Percentiles rank a stretch among this genome's conserved stretches.
phyloP scores from a whole-genome alignment of 2,113 vertebrate species.

The Chamaea fasciata region DNA sequence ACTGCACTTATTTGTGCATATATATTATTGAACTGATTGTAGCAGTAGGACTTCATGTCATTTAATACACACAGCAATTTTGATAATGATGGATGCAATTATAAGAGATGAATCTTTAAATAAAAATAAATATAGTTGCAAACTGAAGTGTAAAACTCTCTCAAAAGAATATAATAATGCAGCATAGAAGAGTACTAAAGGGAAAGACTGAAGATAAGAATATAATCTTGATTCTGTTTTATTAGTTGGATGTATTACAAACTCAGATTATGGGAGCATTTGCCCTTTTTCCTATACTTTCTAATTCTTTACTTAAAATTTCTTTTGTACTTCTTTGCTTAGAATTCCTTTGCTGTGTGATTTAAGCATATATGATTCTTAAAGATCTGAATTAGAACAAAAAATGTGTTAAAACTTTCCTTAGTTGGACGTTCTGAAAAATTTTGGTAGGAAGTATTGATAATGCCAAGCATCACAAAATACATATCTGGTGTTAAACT shows the following conservation, averaged over 20 bases:
- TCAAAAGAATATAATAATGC: background rate
- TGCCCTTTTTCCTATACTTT: background rate
- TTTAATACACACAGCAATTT: background rate
- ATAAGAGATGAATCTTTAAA: background rate
- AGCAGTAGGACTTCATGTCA: background rate
- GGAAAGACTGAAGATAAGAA: background rate
- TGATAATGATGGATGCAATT: background rate
- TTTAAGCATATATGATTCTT: background rate
- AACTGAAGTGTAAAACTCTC: background rate
- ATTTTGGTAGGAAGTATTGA: background rate
- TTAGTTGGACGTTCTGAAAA: background rate
- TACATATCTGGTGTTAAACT: background rate
- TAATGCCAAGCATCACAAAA: background rate
- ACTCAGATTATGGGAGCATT: background rate
- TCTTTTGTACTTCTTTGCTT: background rate
- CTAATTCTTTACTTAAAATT: background rate
- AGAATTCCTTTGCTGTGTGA: background rate
- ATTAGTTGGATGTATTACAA: background rate
- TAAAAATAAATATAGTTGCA: background rate
- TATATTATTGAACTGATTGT: background rate
- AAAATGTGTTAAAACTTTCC: background rate
- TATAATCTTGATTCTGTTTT: background rate
- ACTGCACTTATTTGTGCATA: background rate
- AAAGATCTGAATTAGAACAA: background rate
- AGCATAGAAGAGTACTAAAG: fast-evolving